A percentile compares a stretch with the other conserved stretches of the same genome.
Conservation (phyloP, 2,797 vertebrate genomes). For the Rhabdomys pumilio region DNA sequence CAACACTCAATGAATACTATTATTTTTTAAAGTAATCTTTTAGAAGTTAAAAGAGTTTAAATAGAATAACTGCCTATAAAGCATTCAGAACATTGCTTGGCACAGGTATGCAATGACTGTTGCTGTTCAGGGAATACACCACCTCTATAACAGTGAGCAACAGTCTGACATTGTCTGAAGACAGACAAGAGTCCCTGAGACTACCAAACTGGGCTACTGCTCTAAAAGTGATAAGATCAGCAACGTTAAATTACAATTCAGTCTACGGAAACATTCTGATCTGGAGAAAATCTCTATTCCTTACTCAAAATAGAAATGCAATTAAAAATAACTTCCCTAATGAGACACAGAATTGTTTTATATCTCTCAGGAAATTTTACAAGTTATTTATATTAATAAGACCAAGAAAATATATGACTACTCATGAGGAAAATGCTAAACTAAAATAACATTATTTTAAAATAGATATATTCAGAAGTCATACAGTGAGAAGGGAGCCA, state of each 20-base stretch:
- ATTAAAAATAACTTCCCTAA: constrained; percentile 17
- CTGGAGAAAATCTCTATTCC: constrained; percentile 31
- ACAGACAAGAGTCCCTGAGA: constrained; percentile 23
- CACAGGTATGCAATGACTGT: background rate
- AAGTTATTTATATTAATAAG: constrained; percentile 31
- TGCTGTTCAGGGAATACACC: background rate
- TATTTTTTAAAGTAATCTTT: constrained; percentile 54
- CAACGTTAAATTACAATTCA: constrained; percentile 42
- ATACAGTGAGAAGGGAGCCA: constrained; percentile 24
- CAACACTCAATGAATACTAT: background rate
- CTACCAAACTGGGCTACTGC: background rate
- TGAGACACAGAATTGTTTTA: background rate
- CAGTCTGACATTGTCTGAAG: constrained; percentile 57
- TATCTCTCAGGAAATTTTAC: constrained; percentile 40
- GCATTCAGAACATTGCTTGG: background rate
- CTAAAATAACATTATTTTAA: constrained; percentile 38
- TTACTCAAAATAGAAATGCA: constrained; percentile 54
- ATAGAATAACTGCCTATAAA: constrained; percentile 31
- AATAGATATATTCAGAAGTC: constrained; percentile 58
- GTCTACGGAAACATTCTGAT: constrained; percentile 56
- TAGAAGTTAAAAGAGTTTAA: constrained; percentile 39
- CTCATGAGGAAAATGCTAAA: constrained; percentile 8
- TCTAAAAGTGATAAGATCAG: constrained; percentile 30
- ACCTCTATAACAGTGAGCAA: background rate
- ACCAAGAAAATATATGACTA: constrained; percentile 54